A percentile compares a stretch with the other conserved stretches of the same genome.
These are phyloP conservation scores for Gortyna flavago DNA, from an alignment of 2,888 invertebrate species.

Conservation along the genomic window DNA sequence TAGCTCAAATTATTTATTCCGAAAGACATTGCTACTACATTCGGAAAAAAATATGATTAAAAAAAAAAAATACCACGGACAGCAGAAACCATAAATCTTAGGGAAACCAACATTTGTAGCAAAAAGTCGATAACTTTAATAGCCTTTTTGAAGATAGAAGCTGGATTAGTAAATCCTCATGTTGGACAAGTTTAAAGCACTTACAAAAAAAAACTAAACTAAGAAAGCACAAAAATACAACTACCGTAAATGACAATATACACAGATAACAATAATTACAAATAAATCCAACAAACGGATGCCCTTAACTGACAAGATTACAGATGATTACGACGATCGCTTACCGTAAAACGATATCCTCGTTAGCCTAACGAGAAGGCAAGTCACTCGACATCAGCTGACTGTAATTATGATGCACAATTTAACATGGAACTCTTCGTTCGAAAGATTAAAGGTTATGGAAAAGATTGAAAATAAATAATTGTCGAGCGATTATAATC, in stretches of 20 bases:
- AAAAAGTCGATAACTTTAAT: too few relatives aligned
- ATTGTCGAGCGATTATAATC: slow-evolving; percentile 13
- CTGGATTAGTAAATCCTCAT: too few relatives aligned
- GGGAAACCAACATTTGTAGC: too few relatives aligned
- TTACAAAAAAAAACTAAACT: too few relatives aligned
- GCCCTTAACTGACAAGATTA: slow-evolving; percentile 29
- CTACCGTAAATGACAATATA: not conserved
- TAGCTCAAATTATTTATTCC: too few relatives aligned
- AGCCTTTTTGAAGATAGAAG: too few relatives aligned
- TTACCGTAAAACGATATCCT: slow-evolving; percentile 51
- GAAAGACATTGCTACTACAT: too few relatives aligned
- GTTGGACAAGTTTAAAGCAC: too few relatives aligned
- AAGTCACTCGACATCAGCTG: slow-evolving; percentile 40
- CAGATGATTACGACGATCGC: slow-evolving; percentile 29
- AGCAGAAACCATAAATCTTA: too few relatives aligned
- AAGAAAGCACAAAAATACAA: not conserved
- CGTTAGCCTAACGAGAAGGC: slow-evolving; percentile 51
- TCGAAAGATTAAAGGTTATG: slow-evolving; percentile 1
- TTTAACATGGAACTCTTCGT: slow-evolving; percentile 35
- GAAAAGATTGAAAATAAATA: slow-evolving; percentile 21
- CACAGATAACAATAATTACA: slow-evolving; percentile 25
- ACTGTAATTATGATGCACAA: slow-evolving; percentile 54
- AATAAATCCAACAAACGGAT: slow-evolving; percentile 31
- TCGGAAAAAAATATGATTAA: too few relatives aligned
- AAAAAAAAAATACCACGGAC: too few relatives aligned